These are phyloP conservation scores for Arbacia lixula DNA, from an alignment of 53 echinoderm and acorn worm species.

Conservation along the genomic window DNA sequence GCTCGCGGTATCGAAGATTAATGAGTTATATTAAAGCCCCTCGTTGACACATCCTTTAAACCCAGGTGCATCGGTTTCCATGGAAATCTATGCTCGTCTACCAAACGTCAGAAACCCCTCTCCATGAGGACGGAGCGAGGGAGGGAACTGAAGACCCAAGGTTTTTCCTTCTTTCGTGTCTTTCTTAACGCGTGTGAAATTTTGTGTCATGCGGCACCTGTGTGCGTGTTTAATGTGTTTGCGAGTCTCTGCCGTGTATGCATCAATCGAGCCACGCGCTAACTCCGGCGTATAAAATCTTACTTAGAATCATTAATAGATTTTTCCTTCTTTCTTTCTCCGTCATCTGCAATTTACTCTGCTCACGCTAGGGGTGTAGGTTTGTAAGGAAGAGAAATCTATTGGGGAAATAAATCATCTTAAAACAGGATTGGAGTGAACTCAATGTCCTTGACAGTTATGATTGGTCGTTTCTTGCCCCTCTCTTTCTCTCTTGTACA, in stretches of 20 bases:
- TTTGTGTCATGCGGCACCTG: constrained; percentile 5
- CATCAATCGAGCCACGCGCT: neutral
- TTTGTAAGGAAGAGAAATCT: neutral
- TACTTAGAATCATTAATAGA: constrained; percentile 18
- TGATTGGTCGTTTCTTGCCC: constrained; percentile 24
- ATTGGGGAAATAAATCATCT: constrained; percentile 9
- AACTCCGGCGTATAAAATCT: constrained; percentile 15
- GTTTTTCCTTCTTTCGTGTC: neutral
- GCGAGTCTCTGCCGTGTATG: neutral
- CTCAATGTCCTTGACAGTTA: constrained; percentile 5
- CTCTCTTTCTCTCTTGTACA: too few species aligned
- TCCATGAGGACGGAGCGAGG: too few species aligned
- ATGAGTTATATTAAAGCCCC: too few species aligned
- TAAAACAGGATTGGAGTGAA: constrained; percentile 29
- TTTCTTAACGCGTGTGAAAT: neutral
- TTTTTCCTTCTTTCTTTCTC: constrained; percentile 1
- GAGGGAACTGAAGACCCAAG: too few species aligned
- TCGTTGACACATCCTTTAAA: too few species aligned
- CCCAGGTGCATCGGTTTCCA: too few species aligned
- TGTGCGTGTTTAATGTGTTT: constrained; percentile 18
- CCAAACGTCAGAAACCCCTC: too few species aligned
- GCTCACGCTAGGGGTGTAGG: neutral
- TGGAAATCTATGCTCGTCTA: neutral
- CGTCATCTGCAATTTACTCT: neutral
- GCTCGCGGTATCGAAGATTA: too few species aligned